Percentiles rank a stretch among this genome's conserved stretches.
phyloP scores from a whole-genome alignment of 1,140 invertebrate species.

The Globodera ellingtonae region DNA sequence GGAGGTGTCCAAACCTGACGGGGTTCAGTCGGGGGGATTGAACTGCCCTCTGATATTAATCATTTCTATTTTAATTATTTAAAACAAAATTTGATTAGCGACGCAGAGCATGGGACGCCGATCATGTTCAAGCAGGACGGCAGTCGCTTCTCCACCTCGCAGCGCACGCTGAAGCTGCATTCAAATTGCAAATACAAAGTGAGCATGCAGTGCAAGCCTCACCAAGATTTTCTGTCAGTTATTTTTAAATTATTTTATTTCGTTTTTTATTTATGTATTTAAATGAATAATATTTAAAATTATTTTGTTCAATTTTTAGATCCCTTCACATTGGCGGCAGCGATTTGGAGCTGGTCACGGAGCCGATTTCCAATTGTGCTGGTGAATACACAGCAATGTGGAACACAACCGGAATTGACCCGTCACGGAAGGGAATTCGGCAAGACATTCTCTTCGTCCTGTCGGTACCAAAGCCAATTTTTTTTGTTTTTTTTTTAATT shows the following conservation, averaged over 20 bases:
- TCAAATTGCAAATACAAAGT: conserved; percentile 43
- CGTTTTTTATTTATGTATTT: too few species aligned
- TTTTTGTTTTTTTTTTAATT: too few species aligned
- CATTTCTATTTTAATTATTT: background rate
- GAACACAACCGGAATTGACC: conserved; percentile 51
- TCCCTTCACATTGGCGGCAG: conserved; percentile 44
- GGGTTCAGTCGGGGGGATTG: too few species aligned
- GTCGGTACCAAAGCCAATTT: background rate
- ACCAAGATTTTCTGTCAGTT: conserved; percentile 38
- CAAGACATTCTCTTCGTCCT: conserved; percentile 48
- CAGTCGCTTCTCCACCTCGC: conserved; percentile 31
- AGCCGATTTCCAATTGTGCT: background rate
- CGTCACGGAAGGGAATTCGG: conserved; percentile 40
- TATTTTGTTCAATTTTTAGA: conserved; percentile 28
- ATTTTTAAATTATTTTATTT: conserved; percentile 4
- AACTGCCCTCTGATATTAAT: background rate
- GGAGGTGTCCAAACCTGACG: too few species aligned
- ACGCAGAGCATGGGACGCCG: conserved; percentile 31
- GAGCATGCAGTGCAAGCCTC: conserved; percentile 25
- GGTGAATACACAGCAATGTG: conserved; percentile 47
- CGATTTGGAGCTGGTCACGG: conserved; percentile 44
- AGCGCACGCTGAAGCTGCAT: conserved; percentile 34
- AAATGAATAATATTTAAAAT: background rate
- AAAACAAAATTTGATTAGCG: conserved; percentile 12
- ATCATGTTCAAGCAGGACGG: conserved; percentile 42